Base-by-base conservation (phyloP, 1,140 invertebrate species). In the Sesamia nonagrioides region DNA sequence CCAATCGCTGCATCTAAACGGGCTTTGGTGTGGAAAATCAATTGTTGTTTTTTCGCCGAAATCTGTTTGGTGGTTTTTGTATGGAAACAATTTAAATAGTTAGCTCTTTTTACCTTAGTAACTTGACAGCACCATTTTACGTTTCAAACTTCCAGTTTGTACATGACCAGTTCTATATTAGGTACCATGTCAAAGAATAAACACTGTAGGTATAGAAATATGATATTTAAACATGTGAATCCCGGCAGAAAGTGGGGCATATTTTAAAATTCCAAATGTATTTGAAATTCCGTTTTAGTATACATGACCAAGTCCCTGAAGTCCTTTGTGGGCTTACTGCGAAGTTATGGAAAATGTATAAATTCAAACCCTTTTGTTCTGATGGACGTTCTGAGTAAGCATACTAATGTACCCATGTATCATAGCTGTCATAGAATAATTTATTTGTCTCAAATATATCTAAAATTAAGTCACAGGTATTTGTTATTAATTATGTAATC, bases 241-340 rank as follows among this genome's bases (percentile, higher is more conserved):
- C 18, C n/a, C 48, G 8, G 18, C 33, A 52, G 8, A 8, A 77
- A 77, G 58, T 69, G 60, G 63, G 52, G 17, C 40, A 60, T 45
- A 60, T 60, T 77, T 69, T 69, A 50, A 66, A 69, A 60, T 69
- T 77, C 75, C 9, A 42, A 77, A 71, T 37, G 48, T 8, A 54
- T 54, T 71, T 37, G 50, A 35, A 71, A 52, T 71, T 71, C 40
- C 5, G 6, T 71, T 37, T 54, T 35, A 33, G n/a, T 52, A 35
- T 71, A n/a, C 68, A 35, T 52, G 50, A 6, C 13, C 21, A 48
- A 69, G 42, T 69, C 66, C 48, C 27, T 52, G 50, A 48, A 50
- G 21, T 50, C 45, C 66, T 50, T 69, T 69, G 42, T 33, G 50
- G 66, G 40, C 11, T 69, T 27, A 69, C 42, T 50, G 45, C 66